Conservation (phyloP, 2,888 invertebrate species). For the Aethes cnicana region DNA sequence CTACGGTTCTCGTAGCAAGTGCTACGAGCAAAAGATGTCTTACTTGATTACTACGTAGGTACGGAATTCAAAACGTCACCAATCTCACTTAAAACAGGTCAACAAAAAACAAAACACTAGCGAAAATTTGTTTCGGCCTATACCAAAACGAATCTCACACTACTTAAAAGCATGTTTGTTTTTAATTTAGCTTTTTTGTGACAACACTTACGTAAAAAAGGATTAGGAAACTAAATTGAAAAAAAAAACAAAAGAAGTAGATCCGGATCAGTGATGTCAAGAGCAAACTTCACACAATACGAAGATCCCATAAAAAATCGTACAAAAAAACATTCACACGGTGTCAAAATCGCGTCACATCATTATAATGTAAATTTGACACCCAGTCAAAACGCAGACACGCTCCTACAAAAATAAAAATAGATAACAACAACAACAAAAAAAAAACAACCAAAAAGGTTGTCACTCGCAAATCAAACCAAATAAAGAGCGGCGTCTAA, state of each 20-base stretch:
- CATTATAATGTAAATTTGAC: conserved; percentile 77
- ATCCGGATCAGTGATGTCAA: too few species aligned
- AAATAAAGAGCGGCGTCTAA: conserved; percentile 66
- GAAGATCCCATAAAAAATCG: too few species aligned
- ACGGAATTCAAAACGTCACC: not conserved
- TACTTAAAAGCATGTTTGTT: too few species aligned
- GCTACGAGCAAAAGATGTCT: not conserved
- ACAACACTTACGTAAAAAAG: too few species aligned
- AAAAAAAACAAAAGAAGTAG: too few species aligned
- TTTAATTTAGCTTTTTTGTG: too few species aligned
- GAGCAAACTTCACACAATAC: too few species aligned
- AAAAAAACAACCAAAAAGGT: conserved; percentile 60
- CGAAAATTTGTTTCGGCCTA: too few species aligned
- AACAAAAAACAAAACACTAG: conserved; percentile 5
- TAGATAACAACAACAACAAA: conserved; percentile 58
- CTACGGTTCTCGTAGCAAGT: conserved; percentile 20
- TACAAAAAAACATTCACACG: conserved; percentile 62
- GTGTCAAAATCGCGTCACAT: conserved; percentile 47
- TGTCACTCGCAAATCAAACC: conserved; percentile 77
- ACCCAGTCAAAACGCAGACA: conserved; percentile 74
- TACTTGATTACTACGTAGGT: not conserved
- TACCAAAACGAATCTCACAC: too few species aligned
- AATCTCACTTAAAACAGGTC: conserved; percentile 1
- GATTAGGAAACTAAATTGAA: too few species aligned
- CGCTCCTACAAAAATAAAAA: conserved; percentile 58